These are phyloP conservation scores for Shargacucullia verbasci DNA, from an alignment of 2,888 invertebrate species.

Conservation along the genomic window DNA sequence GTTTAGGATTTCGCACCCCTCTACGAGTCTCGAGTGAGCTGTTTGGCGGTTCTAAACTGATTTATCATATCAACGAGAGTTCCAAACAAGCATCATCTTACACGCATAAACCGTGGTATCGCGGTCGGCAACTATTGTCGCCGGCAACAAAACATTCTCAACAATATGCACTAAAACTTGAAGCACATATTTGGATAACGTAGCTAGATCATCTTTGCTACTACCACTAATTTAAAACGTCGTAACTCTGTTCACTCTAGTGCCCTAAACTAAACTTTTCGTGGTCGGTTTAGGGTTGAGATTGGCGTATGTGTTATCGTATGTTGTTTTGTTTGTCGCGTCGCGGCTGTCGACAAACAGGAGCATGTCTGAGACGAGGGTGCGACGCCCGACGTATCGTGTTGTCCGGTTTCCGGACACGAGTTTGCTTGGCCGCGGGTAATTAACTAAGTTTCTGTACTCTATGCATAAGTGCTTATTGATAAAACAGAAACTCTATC, in stretches of 20 bases:
- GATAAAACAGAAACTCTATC: slow-evolving; percentile 44
- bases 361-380: slow-evolving; percentile 84
- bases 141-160: slow-evolving; percentile 76
- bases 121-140: slow-evolving; percentile 70
- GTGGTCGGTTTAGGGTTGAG: slow-evolving; percentile 53
- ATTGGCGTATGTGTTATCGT: slow-evolving; percentile 36
- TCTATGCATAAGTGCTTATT: slow-evolving; percentile 61
- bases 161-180: slow-evolving; percentile 81
- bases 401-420: slow-evolving; percentile 88
- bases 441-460: slow-evolving; percentile 85
- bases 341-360: slow-evolving; percentile 63
- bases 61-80: slow-evolving; percentile 87
- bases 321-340: slow-evolving; percentile 50
- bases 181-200: slow-evolving; percentile 81
- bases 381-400: slow-evolving; percentile 80
- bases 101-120: slow-evolving; percentile 87
- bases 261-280: slow-evolving; percentile 60
- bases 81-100: slow-evolving; percentile 88
- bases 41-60: slow-evolving; percentile 84
- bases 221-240: slow-evolving; percentile 59
- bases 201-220: slow-evolving; percentile 71
- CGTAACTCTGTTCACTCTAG: slow-evolving; percentile 50
- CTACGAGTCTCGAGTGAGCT: slow-evolving; percentile 80
- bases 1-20: slow-evolving; percentile 79
- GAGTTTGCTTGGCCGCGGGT: slow-evolving; percentile 73